phyloP scores from a whole-genome alignment of 1,140 invertebrate genomes.

The Steinernema khuongi region DNA sequence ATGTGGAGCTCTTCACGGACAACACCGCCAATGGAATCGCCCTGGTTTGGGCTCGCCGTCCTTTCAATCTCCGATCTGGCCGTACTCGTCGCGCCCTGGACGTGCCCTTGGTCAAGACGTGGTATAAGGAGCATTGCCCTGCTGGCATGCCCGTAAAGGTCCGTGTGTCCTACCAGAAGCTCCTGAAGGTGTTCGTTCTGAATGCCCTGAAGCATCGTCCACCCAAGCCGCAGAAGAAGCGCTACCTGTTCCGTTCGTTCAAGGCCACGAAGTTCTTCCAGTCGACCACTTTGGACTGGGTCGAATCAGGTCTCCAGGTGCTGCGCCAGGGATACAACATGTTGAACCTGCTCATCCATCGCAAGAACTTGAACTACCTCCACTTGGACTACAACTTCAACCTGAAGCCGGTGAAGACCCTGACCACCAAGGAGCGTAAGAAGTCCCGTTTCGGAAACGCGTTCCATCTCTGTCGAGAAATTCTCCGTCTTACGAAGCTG shows the following conservation, averaged over 20 bases:
- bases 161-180: constrained; percentile 95
- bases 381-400: constrained; percentile 99
- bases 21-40: constrained; percentile 98
- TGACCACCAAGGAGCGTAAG: constrained; percentile 92
- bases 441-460: constrained; percentile 99
- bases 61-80: constrained; percentile 90
- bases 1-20: constrained; percentile 91
- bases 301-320: constrained; percentile 93
- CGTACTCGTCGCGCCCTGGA: constrained; percentile 79
- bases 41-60: constrained; percentile 92
- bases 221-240: constrained; percentile 96
- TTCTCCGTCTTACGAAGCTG: constrained; percentile 89
- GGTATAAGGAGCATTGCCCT: constrained; percentile 92
- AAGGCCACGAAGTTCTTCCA: constrained; percentile 99
- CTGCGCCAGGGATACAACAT: constrained; percentile 99
- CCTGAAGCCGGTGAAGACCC: constrained; percentile 95
- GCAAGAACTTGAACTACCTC: constrained; percentile 98
- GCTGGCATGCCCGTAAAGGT: constrained; percentile 98
- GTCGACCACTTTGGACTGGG: constrained; percentile 97
- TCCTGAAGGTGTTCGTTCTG: constrained; percentile 94
- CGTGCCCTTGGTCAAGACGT: constrained; percentile 90
- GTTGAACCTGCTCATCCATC: constrained; percentile 95
- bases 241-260: constrained; percentile 85
- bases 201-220: constrained; percentile 93
- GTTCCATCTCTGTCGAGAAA: constrained; percentile 97